These are phyloP conservation scores for Alosa sapidissima DNA, from an alignment of 2,797 vertebrate genomes.

Conservation along the genomic window DNA sequence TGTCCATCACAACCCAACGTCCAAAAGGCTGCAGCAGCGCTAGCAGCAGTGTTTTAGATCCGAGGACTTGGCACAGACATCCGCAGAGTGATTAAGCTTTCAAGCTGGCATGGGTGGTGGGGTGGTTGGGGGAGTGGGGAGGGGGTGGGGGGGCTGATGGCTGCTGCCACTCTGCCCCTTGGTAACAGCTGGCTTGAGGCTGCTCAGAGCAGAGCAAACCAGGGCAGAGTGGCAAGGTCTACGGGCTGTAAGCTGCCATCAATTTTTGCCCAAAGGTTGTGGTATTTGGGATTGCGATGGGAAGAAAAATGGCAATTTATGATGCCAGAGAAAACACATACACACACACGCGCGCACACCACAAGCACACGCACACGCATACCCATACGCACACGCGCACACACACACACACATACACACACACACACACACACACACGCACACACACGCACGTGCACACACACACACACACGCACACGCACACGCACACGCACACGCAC, in stretches of 20 bases:
- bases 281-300: not conserved
- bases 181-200: conserved; percentile 30
- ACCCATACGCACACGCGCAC: not conserved
- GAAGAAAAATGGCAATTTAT: not conserved
- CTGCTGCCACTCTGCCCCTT: conserved; percentile 22
- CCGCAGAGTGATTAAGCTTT: conserved; percentile 59
- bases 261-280: conserved; percentile 9
- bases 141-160: not conserved
- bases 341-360: not conserved
- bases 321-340: not conserved
- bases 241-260: conserved; percentile 20
- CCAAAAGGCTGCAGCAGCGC: not conserved
- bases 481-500: not conserved
- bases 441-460: conserved; percentile 13
- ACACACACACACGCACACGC: not conserved
- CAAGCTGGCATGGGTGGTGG: conserved; percentile 45
- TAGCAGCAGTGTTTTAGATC: conserved; percentile 58
- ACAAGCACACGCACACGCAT: not conserved
- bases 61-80: conserved; percentile 55
- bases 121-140: not conserved
- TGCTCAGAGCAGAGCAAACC: not conserved
- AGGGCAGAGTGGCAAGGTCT: not conserved
- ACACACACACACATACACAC: not conserved
- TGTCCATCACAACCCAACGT: conserved; percentile 25
- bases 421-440: not conserved